These are phyloP conservation scores for Campaea margaritaria DNA, from an alignment of 2,888 invertebrate genomes.

Conservation along the genomic window DNA sequence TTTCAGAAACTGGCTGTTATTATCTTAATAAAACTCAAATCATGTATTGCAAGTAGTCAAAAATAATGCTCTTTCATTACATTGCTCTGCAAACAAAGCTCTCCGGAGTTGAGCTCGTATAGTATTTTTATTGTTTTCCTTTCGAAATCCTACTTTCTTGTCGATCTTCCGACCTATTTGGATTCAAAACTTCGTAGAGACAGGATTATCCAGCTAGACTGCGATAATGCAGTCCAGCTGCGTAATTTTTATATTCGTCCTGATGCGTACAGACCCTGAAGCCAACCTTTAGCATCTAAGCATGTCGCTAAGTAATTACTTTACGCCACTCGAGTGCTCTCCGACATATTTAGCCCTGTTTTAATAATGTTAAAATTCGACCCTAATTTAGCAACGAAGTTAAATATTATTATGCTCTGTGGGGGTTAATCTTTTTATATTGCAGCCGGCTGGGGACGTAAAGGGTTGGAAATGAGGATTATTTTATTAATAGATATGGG, in stretches of 20 bases:
- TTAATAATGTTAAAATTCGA: slow-evolving; percentile 49
- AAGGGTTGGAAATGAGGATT: slow-evolving; percentile 30
- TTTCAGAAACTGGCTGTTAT: too few relatives aligned
- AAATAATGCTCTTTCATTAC: too few relatives aligned
- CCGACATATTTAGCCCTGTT: slow-evolving; percentile 48
- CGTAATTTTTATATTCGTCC: neutral
- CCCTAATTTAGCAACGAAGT: slow-evolving; percentile 38
- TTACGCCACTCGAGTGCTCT: slow-evolving; percentile 39
- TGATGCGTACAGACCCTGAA: slow-evolving; percentile 4
- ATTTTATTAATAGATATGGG: slow-evolving; percentile 28
- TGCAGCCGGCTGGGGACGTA: slow-evolving; percentile 33
- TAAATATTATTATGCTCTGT: neutral
- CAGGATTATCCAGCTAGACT: neutral
- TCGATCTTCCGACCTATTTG: too few relatives aligned
- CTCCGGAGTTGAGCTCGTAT: too few relatives aligned
- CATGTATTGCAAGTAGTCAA: too few relatives aligned
- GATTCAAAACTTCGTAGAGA: neutral
- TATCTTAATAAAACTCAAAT: too few relatives aligned
- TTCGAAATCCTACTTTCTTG: neutral
- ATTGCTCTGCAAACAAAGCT: too few relatives aligned
- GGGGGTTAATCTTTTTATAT: slow-evolving; percentile 43
- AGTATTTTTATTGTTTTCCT: too few relatives aligned
- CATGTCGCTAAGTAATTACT: slow-evolving; percentile 49
- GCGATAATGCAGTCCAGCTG: neutral
- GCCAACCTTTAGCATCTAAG: slow-evolving; percentile 27